Percentiles rank a stretch among this genome's conserved stretches.
Evolutionary conservation across 2,888 invertebrate genomes (phyloP).

Genomic region (Nomada fabriciana): DNA sequence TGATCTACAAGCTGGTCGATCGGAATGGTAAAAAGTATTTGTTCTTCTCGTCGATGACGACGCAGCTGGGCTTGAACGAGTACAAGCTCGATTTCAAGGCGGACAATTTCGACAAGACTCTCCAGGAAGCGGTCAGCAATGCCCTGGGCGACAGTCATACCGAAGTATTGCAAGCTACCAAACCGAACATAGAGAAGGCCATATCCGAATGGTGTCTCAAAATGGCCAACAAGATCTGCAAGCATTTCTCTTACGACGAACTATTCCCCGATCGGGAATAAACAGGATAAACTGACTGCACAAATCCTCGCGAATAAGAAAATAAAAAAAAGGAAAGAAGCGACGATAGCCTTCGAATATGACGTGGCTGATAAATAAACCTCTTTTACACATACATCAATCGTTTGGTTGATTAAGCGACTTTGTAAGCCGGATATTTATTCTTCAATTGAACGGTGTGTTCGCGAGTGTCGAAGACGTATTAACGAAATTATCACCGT

Average conservation of each 20-base stretch:
- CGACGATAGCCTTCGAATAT: background rate
- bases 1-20: slow-evolving; percentile 62
- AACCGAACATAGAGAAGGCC: slow-evolving; percentile 79
- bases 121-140: slow-evolving; percentile 71
- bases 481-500: no score
- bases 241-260: slow-evolving; percentile 80
- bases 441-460: no score
- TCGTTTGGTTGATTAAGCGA: no score
- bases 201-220: slow-evolving; percentile 76
- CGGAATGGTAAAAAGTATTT: slow-evolving; percentile 68
- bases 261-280: slow-evolving; percentile 80
- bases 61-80: slow-evolving; percentile 69
- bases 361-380: background rate
- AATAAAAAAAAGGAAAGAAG: background rate
- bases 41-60: slow-evolving; percentile 73
- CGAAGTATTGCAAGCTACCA: slow-evolving; percentile 79
- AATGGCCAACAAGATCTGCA: slow-evolving; percentile 78
- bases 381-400: no score
- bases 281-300: background rate
- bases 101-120: slow-evolving; percentile 49
- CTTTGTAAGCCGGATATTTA: no score
- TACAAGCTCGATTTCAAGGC: slow-evolving; percentile 69
- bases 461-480: no score
- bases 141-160: slow-evolving; percentile 75
- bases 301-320: no score